phyloP scores from a whole-genome alignment of 2,113 vertebrate genomes.

The Urocitellus parryii region DNA sequence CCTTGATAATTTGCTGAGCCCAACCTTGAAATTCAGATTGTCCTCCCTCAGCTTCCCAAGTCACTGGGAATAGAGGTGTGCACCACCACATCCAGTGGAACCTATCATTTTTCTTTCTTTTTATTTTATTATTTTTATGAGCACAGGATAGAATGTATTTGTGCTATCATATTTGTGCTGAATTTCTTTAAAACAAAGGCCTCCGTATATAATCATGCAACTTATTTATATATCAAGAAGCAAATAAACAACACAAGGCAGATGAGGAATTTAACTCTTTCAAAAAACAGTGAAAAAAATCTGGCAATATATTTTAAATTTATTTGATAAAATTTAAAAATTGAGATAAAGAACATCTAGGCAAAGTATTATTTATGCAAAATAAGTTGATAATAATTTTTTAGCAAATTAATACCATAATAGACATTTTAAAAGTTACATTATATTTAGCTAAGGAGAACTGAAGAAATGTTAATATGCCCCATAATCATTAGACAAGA shows the following conservation, averaged over 20 bases:
- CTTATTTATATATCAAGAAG: neutral
- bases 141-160: neutral
- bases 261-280: neutral
- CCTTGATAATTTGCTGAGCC: too few relatives aligned
- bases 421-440: constrained; percentile 60
- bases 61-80: too few relatives aligned
- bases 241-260: neutral
- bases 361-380: neutral
- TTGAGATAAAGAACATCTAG: neutral
- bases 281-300: neutral
- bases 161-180: neutral
- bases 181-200: neutral
- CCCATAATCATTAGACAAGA: constrained; percentile 56
- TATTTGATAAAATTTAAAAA: constrained; percentile 31
- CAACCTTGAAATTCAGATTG: too few relatives aligned
- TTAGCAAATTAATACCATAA: constrained; percentile 62
- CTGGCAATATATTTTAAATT: constrained; percentile 26
- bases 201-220: neutral
- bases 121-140: constrained; percentile 12
- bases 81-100: too few relatives aligned
- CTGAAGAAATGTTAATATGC: constrained; percentile 70
- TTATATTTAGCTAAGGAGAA: constrained; percentile 68
- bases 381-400: constrained; percentile 42
- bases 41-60: too few relatives aligned
- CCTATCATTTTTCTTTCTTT: neutral